phyloP scores from a whole-genome alignment of 2,797 vertebrate species.

The Lepidocolaptes lacrymiger region DNA sequence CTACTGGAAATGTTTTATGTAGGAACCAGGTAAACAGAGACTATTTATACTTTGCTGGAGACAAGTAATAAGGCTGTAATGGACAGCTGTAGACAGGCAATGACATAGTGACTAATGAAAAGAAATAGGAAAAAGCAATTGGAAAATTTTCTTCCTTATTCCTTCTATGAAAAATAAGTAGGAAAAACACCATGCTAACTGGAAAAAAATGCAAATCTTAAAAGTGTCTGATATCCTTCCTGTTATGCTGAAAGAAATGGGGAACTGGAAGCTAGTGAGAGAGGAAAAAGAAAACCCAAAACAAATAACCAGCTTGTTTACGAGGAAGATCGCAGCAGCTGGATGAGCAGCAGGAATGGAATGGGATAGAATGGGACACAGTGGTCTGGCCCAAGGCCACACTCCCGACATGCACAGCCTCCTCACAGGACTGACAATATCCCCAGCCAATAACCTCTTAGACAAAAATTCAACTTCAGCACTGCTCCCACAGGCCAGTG shows the following conservation, averaged over 20 bases:
- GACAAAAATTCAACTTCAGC: not conserved
- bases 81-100: constrained; percentile 31
- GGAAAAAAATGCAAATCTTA: constrained; percentile 51
- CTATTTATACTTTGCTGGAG: not conserved
- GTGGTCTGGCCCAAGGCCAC: not conserved
- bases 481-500: not conserved
- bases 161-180: constrained; percentile 60
- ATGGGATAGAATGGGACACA: not conserved
- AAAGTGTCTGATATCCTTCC: constrained; percentile 61
- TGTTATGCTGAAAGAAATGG: constrained; percentile 55
- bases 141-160: constrained; percentile 28
- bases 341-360: constrained; percentile 53
- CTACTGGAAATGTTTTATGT: not conserved
- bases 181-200: constrained; percentile 47
- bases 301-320: constrained; percentile 65
- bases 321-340: constrained; percentile 17
- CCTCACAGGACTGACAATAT: not conserved
- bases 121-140: constrained; percentile 48
- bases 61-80: not conserved
- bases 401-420: not conserved
- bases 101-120: constrained; percentile 34
- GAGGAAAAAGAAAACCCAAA: not conserved
- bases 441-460: not conserved
- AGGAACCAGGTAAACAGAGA: constrained; percentile 4
- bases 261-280: constrained; percentile 1